A percentile compares a stretch with the other conserved stretches of the same genome.
Conservation (phyloP, 2,797 vertebrate species). For the Menidia menidia region DNA sequence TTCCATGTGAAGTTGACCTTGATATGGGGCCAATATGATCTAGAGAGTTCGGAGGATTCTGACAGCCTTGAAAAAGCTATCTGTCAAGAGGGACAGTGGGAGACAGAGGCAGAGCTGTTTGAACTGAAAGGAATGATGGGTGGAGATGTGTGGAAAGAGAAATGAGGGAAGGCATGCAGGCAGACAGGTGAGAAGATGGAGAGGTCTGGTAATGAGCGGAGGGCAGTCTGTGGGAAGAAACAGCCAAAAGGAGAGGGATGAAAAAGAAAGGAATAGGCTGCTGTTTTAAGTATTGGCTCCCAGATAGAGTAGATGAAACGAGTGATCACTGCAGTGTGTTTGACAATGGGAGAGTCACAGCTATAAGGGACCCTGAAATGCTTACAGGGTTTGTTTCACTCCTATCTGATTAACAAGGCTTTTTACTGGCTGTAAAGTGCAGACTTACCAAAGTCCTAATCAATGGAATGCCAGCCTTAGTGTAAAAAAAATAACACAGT, state of each 20-base stretch:
- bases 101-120: slow-evolving; percentile 53
- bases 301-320: slow-evolving; percentile 55
- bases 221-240: slow-evolving; percentile 48
- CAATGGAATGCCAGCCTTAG: slow-evolving; percentile 58
- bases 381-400: slow-evolving; percentile 65
- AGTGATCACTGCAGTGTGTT: slow-evolving; percentile 26
- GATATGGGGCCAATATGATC: slow-evolving; percentile 41
- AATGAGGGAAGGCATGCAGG: slow-evolving; percentile 50
- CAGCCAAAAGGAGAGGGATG: slow-evolving; percentile 46
- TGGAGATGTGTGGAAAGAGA: slow-evolving; percentile 61
- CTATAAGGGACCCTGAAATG: slow-evolving; percentile 43
- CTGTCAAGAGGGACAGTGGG: slow-evolving; percentile 34
- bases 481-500: slow-evolving; percentile 32
- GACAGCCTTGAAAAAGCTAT: slow-evolving; percentile 35
- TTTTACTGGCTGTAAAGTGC: slow-evolving; percentile 52
- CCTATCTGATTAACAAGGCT: slow-evolving; percentile 68
- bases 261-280: slow-evolving; percentile 37
- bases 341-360: slow-evolving; percentile 45
- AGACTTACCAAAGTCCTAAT: slow-evolving; percentile 44
- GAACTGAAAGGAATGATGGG: slow-evolving; percentile 63
- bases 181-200: slow-evolving; percentile 66
- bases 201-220: slow-evolving; percentile 60
- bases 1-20: slow-evolving; percentile 54
- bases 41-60: background rate
- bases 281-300: slow-evolving; percentile 66